phyloP scores from a whole-genome alignment of 2,113 vertebrate species.

The Gavia stellata region DNA sequence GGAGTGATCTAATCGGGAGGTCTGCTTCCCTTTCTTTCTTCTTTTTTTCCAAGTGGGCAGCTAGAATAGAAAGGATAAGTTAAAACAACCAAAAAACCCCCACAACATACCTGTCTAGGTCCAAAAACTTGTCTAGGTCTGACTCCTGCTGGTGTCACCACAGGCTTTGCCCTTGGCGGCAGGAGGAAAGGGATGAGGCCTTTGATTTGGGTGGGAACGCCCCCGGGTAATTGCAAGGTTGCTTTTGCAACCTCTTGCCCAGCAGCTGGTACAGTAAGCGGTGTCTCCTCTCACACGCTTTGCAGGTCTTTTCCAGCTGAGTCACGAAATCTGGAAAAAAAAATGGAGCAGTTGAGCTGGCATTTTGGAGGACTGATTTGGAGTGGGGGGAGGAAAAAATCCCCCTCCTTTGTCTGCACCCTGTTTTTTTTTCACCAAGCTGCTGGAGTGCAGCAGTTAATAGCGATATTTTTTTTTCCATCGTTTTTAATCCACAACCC shows the following conservation, averaged over 20 bases:
- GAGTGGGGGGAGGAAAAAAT: background rate
- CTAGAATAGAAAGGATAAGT: background rate
- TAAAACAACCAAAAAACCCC: background rate
- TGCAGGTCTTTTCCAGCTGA: constrained; percentile 36
- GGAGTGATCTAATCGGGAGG: background rate
- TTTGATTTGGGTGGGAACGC: background rate
- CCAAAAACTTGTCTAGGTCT: background rate
- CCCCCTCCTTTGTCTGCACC: background rate
- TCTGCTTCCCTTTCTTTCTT: background rate
- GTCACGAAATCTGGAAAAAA: constrained; percentile 18
- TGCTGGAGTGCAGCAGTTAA: constrained; percentile 27
- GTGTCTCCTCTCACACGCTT: background rate
- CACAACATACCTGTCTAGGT: background rate
- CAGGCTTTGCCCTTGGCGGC: background rate
- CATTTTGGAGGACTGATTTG: background rate
- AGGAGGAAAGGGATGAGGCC: background rate
- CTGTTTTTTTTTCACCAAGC: background rate
- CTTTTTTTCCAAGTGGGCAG: background rate
- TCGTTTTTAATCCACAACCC: constrained; percentile 73
- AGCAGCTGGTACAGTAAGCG: background rate
- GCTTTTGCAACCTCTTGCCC: background rate
- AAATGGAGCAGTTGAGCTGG: constrained; percentile 25
- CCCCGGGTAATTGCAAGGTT: background rate
- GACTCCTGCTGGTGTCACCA: background rate
- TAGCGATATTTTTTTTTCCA: background rate